Evolutionary conservation across 1,140 invertebrate genomes (phyloP).

Genomic region (Aricia agestis): DNA sequence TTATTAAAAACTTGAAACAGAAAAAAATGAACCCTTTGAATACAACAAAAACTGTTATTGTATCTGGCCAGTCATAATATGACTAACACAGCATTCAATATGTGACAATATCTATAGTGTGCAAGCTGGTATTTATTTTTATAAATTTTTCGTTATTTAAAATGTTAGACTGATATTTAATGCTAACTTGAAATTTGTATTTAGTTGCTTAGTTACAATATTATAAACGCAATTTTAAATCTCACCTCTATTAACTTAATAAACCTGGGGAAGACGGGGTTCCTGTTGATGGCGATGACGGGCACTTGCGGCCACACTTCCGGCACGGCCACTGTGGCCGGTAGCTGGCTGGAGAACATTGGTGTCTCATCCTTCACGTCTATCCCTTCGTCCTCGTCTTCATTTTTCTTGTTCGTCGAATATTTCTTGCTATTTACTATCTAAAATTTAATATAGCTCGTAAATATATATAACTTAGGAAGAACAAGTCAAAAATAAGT

Average conservation of each 20-base stretch:
- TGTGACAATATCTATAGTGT: no score
- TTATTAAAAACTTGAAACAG: no score
- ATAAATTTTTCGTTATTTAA: no score
- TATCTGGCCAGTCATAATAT: no score
- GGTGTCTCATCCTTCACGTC: constrained; percentile 61
- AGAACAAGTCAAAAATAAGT: constrained; percentile 26
- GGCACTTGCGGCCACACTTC: constrained; percentile 97
- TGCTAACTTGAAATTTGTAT: no score
- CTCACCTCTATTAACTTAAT: constrained; percentile 96
- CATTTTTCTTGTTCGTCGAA: constrained; percentile 61
- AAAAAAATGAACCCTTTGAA: no score
- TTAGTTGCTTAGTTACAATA: no score
- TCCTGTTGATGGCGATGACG: constrained; percentile 94
- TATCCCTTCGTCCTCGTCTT: constrained; percentile 53
- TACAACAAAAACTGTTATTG: no score
- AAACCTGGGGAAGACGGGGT: constrained; percentile 98
- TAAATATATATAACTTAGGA: no score
- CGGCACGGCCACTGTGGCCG: constrained; percentile 94
- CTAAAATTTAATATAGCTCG: constrained; percentile 14
- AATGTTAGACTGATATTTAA: no score
- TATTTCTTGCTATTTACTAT: constrained; percentile 32
- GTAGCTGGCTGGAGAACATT: constrained; percentile 78
- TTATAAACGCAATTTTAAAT: not conserved
- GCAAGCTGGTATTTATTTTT: no score
- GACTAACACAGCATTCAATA: no score